Percentiles rank a stretch among this genome's conserved stretches.
These are phyloP conservation scores for Abramis brama DNA, from an alignment of 2,113 vertebrate genomes.

Conservation along the genomic window DNA sequence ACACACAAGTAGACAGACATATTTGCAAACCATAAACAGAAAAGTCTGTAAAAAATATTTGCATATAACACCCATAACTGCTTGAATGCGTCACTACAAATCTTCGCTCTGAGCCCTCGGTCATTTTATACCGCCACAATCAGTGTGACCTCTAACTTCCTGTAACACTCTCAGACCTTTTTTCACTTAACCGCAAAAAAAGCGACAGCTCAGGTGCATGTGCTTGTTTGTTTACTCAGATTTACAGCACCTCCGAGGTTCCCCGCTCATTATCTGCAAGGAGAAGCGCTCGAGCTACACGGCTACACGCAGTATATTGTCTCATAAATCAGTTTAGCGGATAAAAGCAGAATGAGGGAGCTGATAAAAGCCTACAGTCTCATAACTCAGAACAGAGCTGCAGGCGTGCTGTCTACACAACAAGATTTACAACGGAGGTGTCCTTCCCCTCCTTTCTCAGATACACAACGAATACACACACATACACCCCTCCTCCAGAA, in stretches of 20 bases:
- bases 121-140: background rate
- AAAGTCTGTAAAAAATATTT: background rate
- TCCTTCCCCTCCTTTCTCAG: conserved; percentile 33
- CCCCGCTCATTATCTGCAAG: conserved; percentile 44
- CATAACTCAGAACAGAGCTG: conserved; percentile 49
- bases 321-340: conserved; percentile 56
- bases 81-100: background rate
- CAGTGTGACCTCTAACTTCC: conserved; percentile 1
- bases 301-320: conserved; percentile 37
- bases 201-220: conserved; percentile 5
- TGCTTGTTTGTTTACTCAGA: conserved; percentile 35
- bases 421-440: conserved; percentile 50
- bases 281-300: conserved; percentile 17
- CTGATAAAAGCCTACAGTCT: conserved; percentile 53
- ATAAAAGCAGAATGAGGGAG: conserved; percentile 46
- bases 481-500: background rate
- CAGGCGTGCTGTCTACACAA: conserved; percentile 52
- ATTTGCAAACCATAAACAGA: conserved; percentile 4
- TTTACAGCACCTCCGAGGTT: conserved; percentile 21
- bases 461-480: conserved; percentile 15
- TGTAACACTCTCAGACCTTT: conserved; percentile 25
- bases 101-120: background rate
- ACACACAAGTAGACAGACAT: background rate
- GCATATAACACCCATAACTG: background rate
- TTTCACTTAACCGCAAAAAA: conserved; percentile 20